Evolutionary conservation across 2,797 vertebrate genomes (phyloP).

Genomic region (Apodemus agrarius): DNA sequence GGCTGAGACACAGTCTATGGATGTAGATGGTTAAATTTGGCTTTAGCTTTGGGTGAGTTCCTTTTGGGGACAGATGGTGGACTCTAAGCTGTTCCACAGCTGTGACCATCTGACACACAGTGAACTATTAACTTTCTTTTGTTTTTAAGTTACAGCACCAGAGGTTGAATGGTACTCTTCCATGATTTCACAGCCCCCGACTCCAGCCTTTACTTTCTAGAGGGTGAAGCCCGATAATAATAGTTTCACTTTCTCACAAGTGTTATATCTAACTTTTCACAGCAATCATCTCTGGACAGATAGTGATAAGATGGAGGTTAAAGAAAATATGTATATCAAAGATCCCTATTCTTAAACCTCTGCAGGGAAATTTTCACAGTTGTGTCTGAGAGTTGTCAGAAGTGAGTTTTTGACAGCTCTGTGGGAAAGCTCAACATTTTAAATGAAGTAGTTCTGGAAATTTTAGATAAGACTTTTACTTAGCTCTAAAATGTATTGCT

Average conservation of each 20-base stretch:
- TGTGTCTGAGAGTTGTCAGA: no score
- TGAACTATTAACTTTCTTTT: background rate
- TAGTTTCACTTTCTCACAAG: background rate
- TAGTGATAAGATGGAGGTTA: background rate
- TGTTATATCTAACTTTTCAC: background rate
- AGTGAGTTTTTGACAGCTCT: background rate
- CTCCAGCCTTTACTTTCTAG: background rate
- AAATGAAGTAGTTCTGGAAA: background rate
- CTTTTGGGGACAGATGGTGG: background rate
- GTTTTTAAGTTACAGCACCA: background rate
- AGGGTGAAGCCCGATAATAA: background rate
- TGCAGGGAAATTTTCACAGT: background rate
- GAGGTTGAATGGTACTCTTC: background rate
- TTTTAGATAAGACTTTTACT: background rate
- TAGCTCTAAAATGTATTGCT: background rate
- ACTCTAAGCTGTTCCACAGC: background rate
- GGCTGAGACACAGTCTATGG: background rate
- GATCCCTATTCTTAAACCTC: background rate
- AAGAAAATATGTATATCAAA: background rate
- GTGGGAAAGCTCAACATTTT: background rate
- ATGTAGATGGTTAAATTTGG: background rate
- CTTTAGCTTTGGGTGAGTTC: background rate
- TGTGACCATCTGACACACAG: background rate
- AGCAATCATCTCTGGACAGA: background rate
- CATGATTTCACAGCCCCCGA: background rate